Conservation (phyloP, 2,797 vertebrate genomes). For the Argentina silus region DNA sequence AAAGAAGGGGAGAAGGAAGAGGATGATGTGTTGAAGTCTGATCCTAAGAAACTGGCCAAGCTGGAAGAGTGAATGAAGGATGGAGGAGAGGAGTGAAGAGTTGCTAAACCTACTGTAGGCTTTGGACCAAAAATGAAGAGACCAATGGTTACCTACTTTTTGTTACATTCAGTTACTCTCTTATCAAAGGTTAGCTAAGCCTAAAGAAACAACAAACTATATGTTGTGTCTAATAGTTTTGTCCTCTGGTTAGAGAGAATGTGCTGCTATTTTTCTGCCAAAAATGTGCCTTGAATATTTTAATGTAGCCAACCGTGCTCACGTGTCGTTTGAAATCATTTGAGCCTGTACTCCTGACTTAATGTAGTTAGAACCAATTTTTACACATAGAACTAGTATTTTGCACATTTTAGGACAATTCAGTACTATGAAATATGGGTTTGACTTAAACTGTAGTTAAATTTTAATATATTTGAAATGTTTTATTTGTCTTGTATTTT, state of each 20-base stretch:
- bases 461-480: constrained; percentile 11
- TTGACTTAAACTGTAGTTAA: neutral
- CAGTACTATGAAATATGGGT: neutral
- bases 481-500: neutral
- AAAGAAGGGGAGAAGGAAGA: constrained; percentile 63
- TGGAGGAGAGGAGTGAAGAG: neutral
- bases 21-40: constrained; percentile 52
- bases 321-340: neutral
- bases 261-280: neutral
- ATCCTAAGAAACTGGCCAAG: constrained; percentile 61
- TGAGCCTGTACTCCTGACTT: neutral
- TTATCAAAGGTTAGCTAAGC: too few relatives aligned
- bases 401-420: neutral
- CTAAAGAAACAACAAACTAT: too few relatives aligned
- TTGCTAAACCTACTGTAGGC: too few relatives aligned
- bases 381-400: neutral
- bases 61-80: constrained; percentile 50
- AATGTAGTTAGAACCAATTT: neutral
- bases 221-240: too few relatives aligned
- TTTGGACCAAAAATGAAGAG: neutral
- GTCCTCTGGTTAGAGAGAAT: too few relatives aligned
- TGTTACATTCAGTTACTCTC: neutral
- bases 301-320: neutral
- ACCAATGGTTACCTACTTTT: neutral
- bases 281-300: neutral